Conservation (phyloP, 1,140 invertebrate species). For the Drosophila micromelanica region DNA sequence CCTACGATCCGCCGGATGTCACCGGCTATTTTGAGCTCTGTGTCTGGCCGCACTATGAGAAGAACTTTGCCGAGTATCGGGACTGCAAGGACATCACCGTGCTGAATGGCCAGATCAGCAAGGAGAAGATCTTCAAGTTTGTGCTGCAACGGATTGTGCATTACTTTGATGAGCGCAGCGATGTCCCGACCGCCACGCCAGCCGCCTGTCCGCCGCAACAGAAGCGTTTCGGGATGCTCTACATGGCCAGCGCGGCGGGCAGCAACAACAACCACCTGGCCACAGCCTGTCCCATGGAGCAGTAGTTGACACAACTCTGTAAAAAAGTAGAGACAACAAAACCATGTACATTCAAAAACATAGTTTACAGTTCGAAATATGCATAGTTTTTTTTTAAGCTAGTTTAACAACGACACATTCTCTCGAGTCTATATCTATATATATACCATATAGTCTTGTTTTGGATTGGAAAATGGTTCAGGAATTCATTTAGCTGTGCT, state of each 20-base stretch:
- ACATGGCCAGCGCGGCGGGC: conserved; percentile 47
- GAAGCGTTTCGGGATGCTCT: conserved; percentile 71
- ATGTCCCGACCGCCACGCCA: conserved; percentile 48
- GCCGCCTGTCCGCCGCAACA: conserved; percentile 74
- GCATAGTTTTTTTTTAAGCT: background rate
- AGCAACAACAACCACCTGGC: conserved; percentile 58
- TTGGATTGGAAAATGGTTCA: conserved; percentile 54
- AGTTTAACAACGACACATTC: conserved; percentile 13
- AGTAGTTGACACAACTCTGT: conserved; percentile 35
- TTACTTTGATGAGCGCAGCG: conserved; percentile 80
- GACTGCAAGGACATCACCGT: conserved; percentile 80
- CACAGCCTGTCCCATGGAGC: conserved; percentile 78
- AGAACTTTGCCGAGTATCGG: conserved; percentile 75
- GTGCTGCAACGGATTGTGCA: conserved; percentile 75
- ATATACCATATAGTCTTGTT: background rate
- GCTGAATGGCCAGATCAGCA: conserved; percentile 77
- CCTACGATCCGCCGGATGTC: conserved; percentile 91
- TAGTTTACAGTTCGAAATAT: conserved; percentile 9
- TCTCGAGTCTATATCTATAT: background rate
- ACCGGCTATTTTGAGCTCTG: conserved; percentile 91
- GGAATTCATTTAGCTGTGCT: conserved; percentile 77
- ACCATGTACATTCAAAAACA: conserved; percentile 12
- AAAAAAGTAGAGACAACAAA: background rate
- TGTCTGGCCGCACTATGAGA: conserved; percentile 90
- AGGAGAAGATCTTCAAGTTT: conserved; percentile 80